Conservation (phyloP, 2,113 vertebrate species). For the Clarias macrocephalus region DNA sequence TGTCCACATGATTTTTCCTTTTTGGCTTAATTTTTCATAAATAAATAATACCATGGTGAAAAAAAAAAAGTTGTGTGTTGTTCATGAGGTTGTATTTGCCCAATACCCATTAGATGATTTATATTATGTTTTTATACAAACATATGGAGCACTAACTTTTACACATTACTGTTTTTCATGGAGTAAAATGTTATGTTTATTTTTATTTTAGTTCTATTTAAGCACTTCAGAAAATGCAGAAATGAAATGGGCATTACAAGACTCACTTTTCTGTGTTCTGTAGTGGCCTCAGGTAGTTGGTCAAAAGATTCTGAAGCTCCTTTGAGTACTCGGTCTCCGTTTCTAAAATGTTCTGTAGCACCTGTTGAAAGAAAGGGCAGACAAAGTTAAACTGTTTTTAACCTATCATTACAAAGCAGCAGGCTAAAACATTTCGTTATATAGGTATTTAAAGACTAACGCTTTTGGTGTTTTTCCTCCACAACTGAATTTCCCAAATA, state of each 20-base stretch:
- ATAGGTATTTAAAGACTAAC: not conserved
- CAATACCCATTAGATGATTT: too few relatives aligned
- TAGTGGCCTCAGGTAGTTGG: constrained; percentile 88
- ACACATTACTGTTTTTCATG: not conserved
- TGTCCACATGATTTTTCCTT: too few relatives aligned
- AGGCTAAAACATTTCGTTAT: not conserved
- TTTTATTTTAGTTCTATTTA: not conserved
- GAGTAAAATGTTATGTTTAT: not conserved
- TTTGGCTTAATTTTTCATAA: too few relatives aligned
- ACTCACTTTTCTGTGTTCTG: constrained; percentile 92
- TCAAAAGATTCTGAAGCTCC: constrained; percentile 91
- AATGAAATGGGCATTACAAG: not conserved
- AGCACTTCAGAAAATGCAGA: not conserved
- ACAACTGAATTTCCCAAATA: not conserved
- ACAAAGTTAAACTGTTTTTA: not conserved
- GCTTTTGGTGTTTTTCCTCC: not conserved
- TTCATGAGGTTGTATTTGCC: too few relatives aligned
- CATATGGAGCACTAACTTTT: too few relatives aligned
- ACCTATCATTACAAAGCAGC: not conserved
- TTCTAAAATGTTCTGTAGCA: constrained; percentile 99
- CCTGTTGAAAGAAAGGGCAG: constrained; percentile 71
- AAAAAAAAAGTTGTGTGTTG: too few relatives aligned
- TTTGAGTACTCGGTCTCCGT: constrained; percentile 97
- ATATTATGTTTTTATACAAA: too few relatives aligned
- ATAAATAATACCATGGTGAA: too few relatives aligned